Conservation (phyloP, 1,140 invertebrate species). For the Drosophila fuyamai region DNA sequence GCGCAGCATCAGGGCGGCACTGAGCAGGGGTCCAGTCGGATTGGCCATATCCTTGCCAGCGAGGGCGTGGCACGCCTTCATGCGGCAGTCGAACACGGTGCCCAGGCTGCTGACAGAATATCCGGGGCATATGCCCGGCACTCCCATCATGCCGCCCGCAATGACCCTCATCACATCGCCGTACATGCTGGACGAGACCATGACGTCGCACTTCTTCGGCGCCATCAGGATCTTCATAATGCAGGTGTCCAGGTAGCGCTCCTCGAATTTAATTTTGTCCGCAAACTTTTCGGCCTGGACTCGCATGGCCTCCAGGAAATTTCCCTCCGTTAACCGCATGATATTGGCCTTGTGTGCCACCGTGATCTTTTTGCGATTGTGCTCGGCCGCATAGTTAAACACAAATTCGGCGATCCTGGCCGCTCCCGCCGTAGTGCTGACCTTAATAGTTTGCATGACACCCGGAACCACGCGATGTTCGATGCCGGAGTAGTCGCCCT, state of each 20-base stretch:
- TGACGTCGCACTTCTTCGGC: slow-evolving; percentile 32
- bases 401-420: slow-evolving; percentile 46
- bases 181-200: slow-evolving; percentile 72
- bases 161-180: slow-evolving; percentile 60
- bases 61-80: background rate
- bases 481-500: slow-evolving; percentile 71
- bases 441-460: slow-evolving; percentile 63
- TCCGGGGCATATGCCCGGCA: slow-evolving; percentile 44
- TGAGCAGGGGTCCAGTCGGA: slow-evolving; percentile 62
- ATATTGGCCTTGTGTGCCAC: slow-evolving; percentile 73
- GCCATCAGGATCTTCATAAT: slow-evolving; percentile 46
- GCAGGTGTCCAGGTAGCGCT: slow-evolving; percentile 65
- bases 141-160: slow-evolving; percentile 51
- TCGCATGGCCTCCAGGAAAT: slow-evolving; percentile 56
- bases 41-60: slow-evolving; percentile 51
- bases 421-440: slow-evolving; percentile 53
- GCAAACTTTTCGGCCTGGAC: slow-evolving; percentile 11
- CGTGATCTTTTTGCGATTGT: slow-evolving; percentile 52
- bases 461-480: slow-evolving; percentile 66
- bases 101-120: slow-evolving; percentile 37
- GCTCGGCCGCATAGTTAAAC: slow-evolving; percentile 38
- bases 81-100: slow-evolving; percentile 36
- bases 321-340: slow-evolving; percentile 63
- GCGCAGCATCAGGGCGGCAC: slow-evolving; percentile 42
- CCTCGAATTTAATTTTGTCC: slow-evolving; percentile 29